A percentile compares a stretch with the other conserved stretches of the same genome.
phyloP scores from a whole-genome alignment of 2,888 invertebrate species.

The Smittia sp. region DNA sequence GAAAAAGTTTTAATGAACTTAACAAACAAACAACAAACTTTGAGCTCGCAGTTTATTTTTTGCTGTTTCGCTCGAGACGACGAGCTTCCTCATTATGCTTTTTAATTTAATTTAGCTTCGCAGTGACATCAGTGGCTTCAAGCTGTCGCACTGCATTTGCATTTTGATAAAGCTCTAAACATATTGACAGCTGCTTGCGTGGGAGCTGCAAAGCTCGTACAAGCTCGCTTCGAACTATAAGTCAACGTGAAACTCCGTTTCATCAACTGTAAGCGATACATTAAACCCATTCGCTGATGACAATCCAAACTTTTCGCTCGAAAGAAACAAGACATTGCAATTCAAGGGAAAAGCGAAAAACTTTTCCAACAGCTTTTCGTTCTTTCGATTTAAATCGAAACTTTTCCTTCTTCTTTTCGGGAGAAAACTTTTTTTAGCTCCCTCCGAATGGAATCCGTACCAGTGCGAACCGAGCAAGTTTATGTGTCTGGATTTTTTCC shows the following conservation, averaged over 20 bases:
- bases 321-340: background rate
- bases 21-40: background rate
- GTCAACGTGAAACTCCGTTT: background rate
- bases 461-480: background rate
- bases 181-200: too few relatives aligned
- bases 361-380: background rate
- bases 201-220: too few relatives aligned
- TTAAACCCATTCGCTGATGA: constrained; percentile 33
- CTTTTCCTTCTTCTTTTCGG: background rate
- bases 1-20: constrained; percentile 4
- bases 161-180: too few relatives aligned
- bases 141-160: too few relatives aligned
- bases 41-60: background rate
- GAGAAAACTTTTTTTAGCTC: background rate
- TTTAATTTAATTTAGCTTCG: background rate
- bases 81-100: background rate
- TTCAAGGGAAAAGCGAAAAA: background rate
- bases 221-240: background rate
- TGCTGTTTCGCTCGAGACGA: background rate
- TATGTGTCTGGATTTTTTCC: constrained; percentile 37
- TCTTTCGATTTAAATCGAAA: constrained; percentile 27
- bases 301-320: background rate
- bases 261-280: constrained; percentile 30
- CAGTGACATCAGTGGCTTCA: too few relatives aligned
- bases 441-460: background rate